These are phyloP conservation scores for Colistium nudipinnis DNA, from an alignment of 2,113 vertebrate genomes.

Conservation along the genomic window DNA sequence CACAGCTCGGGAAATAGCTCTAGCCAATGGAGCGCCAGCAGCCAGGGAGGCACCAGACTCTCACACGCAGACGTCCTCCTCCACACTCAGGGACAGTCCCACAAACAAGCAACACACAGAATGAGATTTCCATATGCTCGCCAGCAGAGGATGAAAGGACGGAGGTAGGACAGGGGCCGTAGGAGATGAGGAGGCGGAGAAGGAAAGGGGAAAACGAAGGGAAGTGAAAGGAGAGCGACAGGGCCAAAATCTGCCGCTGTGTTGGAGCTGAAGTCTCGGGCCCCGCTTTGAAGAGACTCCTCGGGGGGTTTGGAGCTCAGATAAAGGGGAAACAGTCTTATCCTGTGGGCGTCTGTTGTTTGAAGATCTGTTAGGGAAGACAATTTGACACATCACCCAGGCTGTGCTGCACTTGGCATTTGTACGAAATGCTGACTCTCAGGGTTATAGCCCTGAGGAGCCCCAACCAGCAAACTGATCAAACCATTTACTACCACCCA, in stretches of 20 bases:
- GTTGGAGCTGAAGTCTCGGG: conserved; percentile 8
- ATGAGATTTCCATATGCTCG: conserved; percentile 51
- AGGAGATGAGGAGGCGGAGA: conserved; percentile 28
- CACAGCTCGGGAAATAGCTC: conserved; percentile 61
- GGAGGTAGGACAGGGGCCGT: conserved; percentile 19
- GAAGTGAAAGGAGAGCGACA: conserved; percentile 20
- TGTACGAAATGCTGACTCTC: conserved; percentile 39
- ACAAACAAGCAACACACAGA: conserved; percentile 24
- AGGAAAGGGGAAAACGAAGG: conserved; percentile 38
- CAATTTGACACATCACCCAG: conserved; percentile 41
- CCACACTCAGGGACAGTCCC: conserved; percentile 13
- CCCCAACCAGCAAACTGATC: conserved; percentile 38
- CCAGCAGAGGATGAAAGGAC: conserved; percentile 31
- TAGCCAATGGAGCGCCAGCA: conserved; percentile 46
- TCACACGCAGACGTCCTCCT: conserved; percentile 44
- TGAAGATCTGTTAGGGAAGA: conserved; percentile 50
- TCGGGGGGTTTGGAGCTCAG: conserved; percentile 32
- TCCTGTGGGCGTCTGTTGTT: conserved; percentile 50
- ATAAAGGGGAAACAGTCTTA: conserved; percentile 40
- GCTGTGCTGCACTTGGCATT: conserved; percentile 48
- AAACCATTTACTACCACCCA: conserved; percentile 60
- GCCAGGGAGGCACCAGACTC: conserved; percentile 60
- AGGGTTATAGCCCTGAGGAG: conserved; percentile 4
- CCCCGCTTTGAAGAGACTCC: conserved; percentile 38
- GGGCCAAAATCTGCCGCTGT: conserved; percentile 13